phyloP scores from a whole-genome alignment of 2,888 invertebrate genomes.

The Ramazzottius varieornatus region DNA sequence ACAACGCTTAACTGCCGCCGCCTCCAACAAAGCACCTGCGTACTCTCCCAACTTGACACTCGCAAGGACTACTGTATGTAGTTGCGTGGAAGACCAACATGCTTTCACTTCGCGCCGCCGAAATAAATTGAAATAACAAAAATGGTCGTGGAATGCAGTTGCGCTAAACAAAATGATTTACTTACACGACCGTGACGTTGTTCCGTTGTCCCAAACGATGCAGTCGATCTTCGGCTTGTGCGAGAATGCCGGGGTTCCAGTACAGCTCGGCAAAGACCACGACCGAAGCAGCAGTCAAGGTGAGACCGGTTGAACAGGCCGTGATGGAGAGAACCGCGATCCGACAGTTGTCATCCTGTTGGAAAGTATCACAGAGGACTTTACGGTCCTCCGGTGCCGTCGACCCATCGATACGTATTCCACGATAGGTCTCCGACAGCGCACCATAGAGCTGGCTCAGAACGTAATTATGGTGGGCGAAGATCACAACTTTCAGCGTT shows the following conservation, averaged over 20 bases:
- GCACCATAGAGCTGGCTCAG: slow-evolving; percentile 43
- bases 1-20: too few relatives aligned
- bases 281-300: slow-evolving; percentile 61
- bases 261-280: slow-evolving; percentile 44
- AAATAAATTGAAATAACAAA: too few relatives aligned
- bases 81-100: too few relatives aligned
- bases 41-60: too few relatives aligned
- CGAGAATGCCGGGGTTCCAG: slow-evolving; percentile 21
- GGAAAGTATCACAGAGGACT: slow-evolving; percentile 48
- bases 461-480: slow-evolving; percentile 66
- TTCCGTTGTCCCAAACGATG: slow-evolving; percentile 20
- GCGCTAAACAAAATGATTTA: too few relatives aligned
- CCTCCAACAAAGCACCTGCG: too few relatives aligned
- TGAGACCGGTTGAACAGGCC: slow-evolving; percentile 71
- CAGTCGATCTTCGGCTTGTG: slow-evolving; percentile 22
- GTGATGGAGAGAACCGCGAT: slow-evolving; percentile 66
- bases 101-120: too few relatives aligned
- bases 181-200: slow-evolving; percentile 14
- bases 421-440: slow-evolving; percentile 16
- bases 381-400: slow-evolving; percentile 43
- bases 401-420: slow-evolving; percentile 62
- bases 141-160: too few relatives aligned
- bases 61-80: too few relatives aligned
- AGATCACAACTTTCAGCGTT: slow-evolving; percentile 52
- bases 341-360: slow-evolving; percentile 34